A percentile compares a stretch with the other conserved stretches of the same genome.
phyloP scores from a whole-genome alignment of 2,113 vertebrate species.

The Cephalophus harveyi region DNA sequence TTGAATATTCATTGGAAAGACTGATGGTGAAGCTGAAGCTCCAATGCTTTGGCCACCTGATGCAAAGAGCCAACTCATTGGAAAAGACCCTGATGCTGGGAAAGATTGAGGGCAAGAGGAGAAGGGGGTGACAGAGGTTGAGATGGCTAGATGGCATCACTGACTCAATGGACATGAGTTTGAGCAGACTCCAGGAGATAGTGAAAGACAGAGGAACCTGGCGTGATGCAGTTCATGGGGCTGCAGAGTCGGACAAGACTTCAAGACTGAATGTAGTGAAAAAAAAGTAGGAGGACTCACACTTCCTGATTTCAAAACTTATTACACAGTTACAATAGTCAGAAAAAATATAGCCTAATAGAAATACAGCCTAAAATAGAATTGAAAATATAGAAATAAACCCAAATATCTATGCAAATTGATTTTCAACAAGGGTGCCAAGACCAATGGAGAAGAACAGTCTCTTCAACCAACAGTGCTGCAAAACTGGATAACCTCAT shows the following conservation, averaged over 20 bases:
- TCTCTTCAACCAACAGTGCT: not conserved
- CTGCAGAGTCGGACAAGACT: not conserved
- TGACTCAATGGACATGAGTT: not conserved
- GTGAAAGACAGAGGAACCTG: not conserved
- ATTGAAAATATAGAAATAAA: conserved; percentile 2
- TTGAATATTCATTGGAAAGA: not conserved
- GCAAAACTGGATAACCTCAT: not conserved
- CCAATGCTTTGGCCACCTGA: not conserved
- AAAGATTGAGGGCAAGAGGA: not conserved
- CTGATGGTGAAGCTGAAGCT: not conserved
- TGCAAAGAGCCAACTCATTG: not conserved
- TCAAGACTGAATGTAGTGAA: not conserved
- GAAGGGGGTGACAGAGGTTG: not conserved
- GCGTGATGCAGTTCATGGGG: not conserved
- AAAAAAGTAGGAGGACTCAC: not conserved
- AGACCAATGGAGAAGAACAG: not conserved
- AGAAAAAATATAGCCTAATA: not conserved
- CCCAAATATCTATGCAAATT: not conserved
- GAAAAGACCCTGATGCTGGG: not conserved
- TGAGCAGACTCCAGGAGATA: not conserved
- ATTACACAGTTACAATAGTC: not conserved
- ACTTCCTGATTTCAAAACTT: not conserved
- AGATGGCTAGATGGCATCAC: not conserved
- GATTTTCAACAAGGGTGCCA: not conserved
- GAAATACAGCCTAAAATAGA: not conserved